Base-by-base conservation (phyloP, 2,113 vertebrate species). In the Corythoichthys intestinalis region DNA sequence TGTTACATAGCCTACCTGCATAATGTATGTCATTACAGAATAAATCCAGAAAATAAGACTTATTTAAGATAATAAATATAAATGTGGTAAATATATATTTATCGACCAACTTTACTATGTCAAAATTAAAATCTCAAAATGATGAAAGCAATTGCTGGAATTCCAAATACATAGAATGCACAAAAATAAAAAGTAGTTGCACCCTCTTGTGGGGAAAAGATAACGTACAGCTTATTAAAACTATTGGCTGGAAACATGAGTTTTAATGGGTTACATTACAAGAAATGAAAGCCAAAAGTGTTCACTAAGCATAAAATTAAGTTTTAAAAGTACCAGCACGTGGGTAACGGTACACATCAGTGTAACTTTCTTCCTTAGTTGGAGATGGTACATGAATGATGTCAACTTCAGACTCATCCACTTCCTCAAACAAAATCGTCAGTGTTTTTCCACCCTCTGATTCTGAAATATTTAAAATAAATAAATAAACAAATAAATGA, bases 341-440 rank as follows among this genome's bases (percentile, higher is more conserved):
- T 54, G 97, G 97, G 85, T 98, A 98, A 76, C 97, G 92, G 78
- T 98, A 98, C 0, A 95, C 94, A 13, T 98, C 97, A 0, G 96
- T 95, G 89, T 96, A 98, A 60, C 97, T 91, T 69, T 98, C 96
- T 72, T 98, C 96, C 75, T 98, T 86, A 0, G 96, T 95, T 0
- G 96, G 96, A 10, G 96, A 96, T 2, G 97, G 95, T 54, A 98
- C 95, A 0, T 98, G 97, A 74, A 98, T 97, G 66, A 98, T 90
- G 87, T 98, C 97, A 74, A 98, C 97, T 12, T 98, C 96, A 0
- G 95, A 96, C 84, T 98, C 96, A 39, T 98, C 97, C 41, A 98
- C 97, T 69, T 98, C 97, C 82, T 98, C 97, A 2, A 98, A 98
- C 10, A 98, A 84, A 78, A 98, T 91, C 52, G 93, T 81, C 59